Evolutionary conservation across 2,113 vertebrate species (phyloP).

Genomic region (Calidris pugnax): DNA sequence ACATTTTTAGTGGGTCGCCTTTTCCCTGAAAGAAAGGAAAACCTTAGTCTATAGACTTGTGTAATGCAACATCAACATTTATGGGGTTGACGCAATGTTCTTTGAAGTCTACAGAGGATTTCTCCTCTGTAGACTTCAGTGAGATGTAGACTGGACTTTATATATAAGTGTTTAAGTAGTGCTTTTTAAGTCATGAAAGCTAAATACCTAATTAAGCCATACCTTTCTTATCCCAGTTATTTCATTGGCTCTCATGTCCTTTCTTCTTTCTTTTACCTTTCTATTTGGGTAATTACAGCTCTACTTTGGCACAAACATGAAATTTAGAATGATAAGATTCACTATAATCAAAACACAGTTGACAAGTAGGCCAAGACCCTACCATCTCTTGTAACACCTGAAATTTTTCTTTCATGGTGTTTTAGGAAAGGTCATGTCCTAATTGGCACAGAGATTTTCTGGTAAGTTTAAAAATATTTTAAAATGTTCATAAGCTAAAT

Average conservation of each 20-base stretch:
- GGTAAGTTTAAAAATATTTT: background rate
- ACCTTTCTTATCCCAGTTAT: background rate
- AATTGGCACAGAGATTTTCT: background rate
- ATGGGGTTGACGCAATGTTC: background rate
- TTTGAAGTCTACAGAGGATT: background rate
- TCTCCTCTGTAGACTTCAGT: background rate
- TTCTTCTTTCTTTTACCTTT: background rate
- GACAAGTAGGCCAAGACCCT: background rate
- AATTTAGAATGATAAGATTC: background rate
- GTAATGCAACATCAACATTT: background rate
- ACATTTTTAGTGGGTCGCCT: background rate
- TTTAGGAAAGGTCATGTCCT: background rate
- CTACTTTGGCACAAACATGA: background rate
- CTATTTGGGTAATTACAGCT: background rate
- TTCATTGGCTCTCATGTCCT: background rate
- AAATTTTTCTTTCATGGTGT: background rate
- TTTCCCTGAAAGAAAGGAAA: background rate
- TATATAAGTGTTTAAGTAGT: background rate
- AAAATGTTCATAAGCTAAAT: background rate
- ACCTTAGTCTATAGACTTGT: background rate
- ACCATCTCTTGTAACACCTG: background rate
- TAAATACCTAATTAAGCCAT: background rate
- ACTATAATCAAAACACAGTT: background rate
- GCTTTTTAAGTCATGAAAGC: background rate
- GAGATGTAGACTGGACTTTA: background rate